phyloP scores from a whole-genome alignment of 2,113 vertebrate genomes.

The Thalassarche chlororhynchos region DNA sequence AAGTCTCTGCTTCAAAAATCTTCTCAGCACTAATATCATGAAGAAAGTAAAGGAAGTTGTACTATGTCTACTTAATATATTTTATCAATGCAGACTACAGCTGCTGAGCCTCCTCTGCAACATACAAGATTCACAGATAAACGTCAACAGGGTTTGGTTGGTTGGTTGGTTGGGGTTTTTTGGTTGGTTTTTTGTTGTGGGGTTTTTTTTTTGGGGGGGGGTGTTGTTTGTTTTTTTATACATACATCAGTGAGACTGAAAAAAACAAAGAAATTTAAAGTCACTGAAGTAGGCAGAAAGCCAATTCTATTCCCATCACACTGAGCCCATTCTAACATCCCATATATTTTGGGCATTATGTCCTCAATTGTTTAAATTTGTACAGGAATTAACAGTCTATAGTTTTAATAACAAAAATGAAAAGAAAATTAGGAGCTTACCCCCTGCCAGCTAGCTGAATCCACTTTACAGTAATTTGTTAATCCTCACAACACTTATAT shows the following conservation, averaged over 20 bases:
- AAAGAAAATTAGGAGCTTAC: not conserved
- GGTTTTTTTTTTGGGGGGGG: not conserved
- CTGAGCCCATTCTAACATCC: not conserved
- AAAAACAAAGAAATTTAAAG: not conserved
- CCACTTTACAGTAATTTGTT: not conserved
- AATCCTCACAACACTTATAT: not conserved
- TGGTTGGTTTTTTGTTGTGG: not conserved
- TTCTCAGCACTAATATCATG: not conserved
- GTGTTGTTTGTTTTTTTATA: not conserved
- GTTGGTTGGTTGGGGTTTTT: not conserved
- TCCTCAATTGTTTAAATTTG: not conserved
- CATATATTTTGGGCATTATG: not conserved
- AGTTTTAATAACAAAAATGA: not conserved
- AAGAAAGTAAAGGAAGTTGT: not conserved
- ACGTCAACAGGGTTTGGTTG: not conserved
- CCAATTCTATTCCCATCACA: not conserved
- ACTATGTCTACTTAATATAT: not conserved
- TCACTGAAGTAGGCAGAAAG: not conserved
- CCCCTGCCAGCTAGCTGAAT: not conserved
- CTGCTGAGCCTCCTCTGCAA: not conserved
- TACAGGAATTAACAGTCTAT: not conserved
- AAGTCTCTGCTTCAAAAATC: not conserved
- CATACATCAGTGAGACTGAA: not conserved
- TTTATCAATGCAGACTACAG: not conserved
- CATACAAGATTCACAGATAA: not conserved